These are phyloP conservation scores for Gopherus evgoodei DNA, from an alignment of 2,113 vertebrate species.

Conservation along the genomic window DNA sequence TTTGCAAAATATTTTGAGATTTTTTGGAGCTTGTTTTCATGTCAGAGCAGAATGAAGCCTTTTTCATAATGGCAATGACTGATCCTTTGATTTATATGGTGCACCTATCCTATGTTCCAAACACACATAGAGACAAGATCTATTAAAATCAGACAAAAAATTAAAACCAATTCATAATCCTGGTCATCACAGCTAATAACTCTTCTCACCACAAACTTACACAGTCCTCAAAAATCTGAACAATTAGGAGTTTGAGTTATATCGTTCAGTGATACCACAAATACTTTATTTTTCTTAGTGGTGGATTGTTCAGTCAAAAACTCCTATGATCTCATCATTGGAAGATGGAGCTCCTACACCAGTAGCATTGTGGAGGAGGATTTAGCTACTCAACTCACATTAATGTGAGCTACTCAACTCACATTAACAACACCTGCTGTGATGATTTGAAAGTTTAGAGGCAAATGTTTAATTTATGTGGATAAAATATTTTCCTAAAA, in stretches of 20 bases:
- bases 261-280: not conserved
- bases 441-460: not conserved
- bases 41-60: too few species aligned
- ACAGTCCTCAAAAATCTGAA: not conserved
- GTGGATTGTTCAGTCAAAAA: not conserved
- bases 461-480: not conserved
- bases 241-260: not conserved
- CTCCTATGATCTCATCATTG: not conserved
- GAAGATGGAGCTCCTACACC: not conserved
- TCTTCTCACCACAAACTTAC: not conserved
- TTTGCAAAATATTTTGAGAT: not conserved
- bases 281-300: not conserved
- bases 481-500: not conserved
- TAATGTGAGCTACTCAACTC: not conserved
- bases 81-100: too few species aligned
- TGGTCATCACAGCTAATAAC: not conserved
- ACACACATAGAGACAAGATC: too few species aligned
- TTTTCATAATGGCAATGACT: too few species aligned
- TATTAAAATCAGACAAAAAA: too few species aligned
- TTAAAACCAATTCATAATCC: too few species aligned
- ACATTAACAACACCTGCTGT: not conserved
- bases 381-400: not conserved
- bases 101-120: too few species aligned
- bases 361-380: too few species aligned
- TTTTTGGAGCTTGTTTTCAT: too few species aligned